Percentiles rank a stretch among this genome's conserved stretches.
Evolutionary conservation across 2,113 vertebrate genomes (phyloP).

Genomic region (Paratilapia polleni): DNA sequence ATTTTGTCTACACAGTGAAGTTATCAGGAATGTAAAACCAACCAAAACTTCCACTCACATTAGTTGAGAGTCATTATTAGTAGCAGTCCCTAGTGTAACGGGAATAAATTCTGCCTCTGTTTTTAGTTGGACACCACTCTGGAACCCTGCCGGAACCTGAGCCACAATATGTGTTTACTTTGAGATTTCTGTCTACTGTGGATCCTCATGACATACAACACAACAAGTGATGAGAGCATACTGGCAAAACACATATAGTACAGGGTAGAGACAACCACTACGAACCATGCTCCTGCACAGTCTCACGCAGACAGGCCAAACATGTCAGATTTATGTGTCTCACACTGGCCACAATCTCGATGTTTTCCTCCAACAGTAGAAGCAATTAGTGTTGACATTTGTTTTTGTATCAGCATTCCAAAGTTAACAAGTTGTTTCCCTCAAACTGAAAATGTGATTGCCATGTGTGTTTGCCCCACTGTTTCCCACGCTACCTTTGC

Average conservation of each 20-base stretch:
- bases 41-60: conserved; percentile 3
- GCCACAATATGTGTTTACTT: conserved; percentile 27
- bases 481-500: conserved; percentile 60
- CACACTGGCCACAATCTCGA: conserved; percentile 8
- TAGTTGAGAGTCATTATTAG: conserved; percentile 39
- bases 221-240: conserved; percentile 7
- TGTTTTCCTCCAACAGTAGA: conserved; percentile 45
- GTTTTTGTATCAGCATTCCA: conserved; percentile 68
- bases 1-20: not conserved
- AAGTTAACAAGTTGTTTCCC: conserved; percentile 56
- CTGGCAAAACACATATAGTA: not conserved
- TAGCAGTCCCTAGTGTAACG: conserved; percentile 30
- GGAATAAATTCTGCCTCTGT: conserved; percentile 12
- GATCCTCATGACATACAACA: not conserved
- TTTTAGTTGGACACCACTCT: conserved; percentile 34
- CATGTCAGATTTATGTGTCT: conserved; percentile 59
- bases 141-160: conserved; percentile 2
- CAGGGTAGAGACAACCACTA: not conserved
- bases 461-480: conserved; percentile 49
- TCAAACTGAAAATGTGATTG: conserved; percentile 39
- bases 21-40: conserved; percentile 14
- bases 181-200: not conserved
- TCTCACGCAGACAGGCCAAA: not conserved
- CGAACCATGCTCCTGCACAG: not conserved
- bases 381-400: conserved; percentile 62